Base-by-base conservation (phyloP, 2,113 vertebrate species). In the Hippocampus abdominalis region DNA sequence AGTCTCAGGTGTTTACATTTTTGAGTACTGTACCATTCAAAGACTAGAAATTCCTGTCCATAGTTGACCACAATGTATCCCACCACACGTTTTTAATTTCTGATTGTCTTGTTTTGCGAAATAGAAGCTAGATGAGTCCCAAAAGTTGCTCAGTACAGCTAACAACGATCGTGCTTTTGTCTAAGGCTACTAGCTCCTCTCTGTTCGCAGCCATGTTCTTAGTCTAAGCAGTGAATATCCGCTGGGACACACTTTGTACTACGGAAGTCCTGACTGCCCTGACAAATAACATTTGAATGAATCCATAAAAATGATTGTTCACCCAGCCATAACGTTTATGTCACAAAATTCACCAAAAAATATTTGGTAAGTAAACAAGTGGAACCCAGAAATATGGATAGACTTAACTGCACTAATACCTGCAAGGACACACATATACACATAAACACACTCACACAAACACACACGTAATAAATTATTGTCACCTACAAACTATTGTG, bases 391-490 rank as follows among this genome's bases (percentile, higher is more conserved):
- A 57, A 70, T 18, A 42, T 3, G 72, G 20, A 6, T 51, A 51
- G 4, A 20, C 18, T 15, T 57, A 68, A 10, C 40, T 29, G 61
- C 59, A 71, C 36, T 63, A 23, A 64, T 13, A 20, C 67, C 25
- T 20, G 65, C 51, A 68, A 46, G 29, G 40, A 53, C 54, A 18
- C 46, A 48, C 46, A 15, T 5, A 48, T 4, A 18, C 46, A 48
- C 13, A 48, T 3, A 16, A 0, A 48, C 46, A 48, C 1, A 29
- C 64, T 20, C 44, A 20, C 64, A 18, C 68, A 80, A 67, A 79
- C 80, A 76, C 74, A 81, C 72, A 76, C n/a, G 76, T 88, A 85
- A 91, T 91, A 88, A 87, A 91, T 89, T 82, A 76, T 87, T 84
- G 83, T 80, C 79, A 77, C 80, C 81, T 75, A 74, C 74, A 72